Conservation (phyloP, 2,113 vertebrate species). For the Indicator maculatus region DNA sequence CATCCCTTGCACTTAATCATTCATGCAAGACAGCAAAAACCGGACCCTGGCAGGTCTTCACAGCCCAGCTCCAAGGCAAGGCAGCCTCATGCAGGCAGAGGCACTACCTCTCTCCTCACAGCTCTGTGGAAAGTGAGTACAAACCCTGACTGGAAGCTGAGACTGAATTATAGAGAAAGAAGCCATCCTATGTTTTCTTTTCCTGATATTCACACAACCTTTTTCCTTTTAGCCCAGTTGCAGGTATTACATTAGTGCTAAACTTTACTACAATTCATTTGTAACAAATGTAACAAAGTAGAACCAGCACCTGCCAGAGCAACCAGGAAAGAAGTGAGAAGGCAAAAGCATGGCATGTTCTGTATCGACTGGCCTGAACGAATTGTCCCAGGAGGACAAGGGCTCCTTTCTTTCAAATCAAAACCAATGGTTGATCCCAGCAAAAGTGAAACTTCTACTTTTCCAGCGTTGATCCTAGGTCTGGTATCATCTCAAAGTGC, state of each 20-base stretch:
- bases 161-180: neutral
- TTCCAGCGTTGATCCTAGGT: neutral
- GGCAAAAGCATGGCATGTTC: neutral
- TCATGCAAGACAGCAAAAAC: neutral
- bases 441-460: neutral
- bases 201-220: neutral
- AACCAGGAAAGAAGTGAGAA: neutral
- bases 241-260: neutral
- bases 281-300: neutral
- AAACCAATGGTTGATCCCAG: accelerated
- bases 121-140: neutral
- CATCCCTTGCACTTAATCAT: neutral
- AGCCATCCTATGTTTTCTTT: neutral
- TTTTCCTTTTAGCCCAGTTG: neutral
- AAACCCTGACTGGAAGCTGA: neutral
- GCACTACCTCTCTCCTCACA: accelerated
- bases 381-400: neutral
- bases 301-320: neutral
- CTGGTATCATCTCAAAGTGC: neutral
- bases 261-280: neutral
- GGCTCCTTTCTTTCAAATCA: neutral
- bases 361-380: neutral
- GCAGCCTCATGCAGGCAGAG: neutral
- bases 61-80: neutral
- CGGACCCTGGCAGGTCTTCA: neutral